Evolutionary conservation across 2,797 vertebrate species (phyloP), one percentile per base, ranked within the genome.

Genomic region (Astyanax mexicanus): DNA sequence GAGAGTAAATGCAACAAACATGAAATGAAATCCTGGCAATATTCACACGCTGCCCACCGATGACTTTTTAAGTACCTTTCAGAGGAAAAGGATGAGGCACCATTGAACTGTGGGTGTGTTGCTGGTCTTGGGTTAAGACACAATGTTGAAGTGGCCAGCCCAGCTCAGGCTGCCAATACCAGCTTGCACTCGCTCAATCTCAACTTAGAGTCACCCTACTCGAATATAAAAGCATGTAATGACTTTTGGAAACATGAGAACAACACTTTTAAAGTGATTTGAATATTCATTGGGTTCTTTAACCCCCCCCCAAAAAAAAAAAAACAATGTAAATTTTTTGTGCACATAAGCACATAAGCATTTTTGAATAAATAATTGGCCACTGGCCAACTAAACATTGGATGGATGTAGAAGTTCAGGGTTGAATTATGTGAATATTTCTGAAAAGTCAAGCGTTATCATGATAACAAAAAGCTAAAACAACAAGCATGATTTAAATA

Each of bases 1-100:
- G 85, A 90, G 91, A 95, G 94, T 92, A 90, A 94, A 93, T 87
- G 81, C 85, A 87, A 88, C 84, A 92, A 69, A 81, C 60, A 78
- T 80, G 55, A 87, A 87, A 89, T 85, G 79, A 89, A 91, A 91
- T 89, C 75, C 86, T 68, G 82, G 92, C 75, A 84, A 92, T 87
- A 94, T 91, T 85, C 74, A 83, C 69, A 82, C 29, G 69, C 76
- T 79, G 80, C 80, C 79, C 79, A 80, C 84, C 42, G 3, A 49
- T 19, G 77, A 76, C 69, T 74, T 74, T 77, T 80, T 60, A 44
- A 51, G 68, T 70, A 65, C 70, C 68, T 80, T 76, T 70, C 58
- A 35, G 72, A 62, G 64, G 52, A 70, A 78, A 38, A 19, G 69
- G 65, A 80, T 45, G 69, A 67, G n/a, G 35, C 29, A 42, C 57